Percentiles rank a stretch among this genome's conserved stretches.
Conservation (phyloP, 2,113 vertebrate genomes). For the Oryzias curvinotus region DNA sequence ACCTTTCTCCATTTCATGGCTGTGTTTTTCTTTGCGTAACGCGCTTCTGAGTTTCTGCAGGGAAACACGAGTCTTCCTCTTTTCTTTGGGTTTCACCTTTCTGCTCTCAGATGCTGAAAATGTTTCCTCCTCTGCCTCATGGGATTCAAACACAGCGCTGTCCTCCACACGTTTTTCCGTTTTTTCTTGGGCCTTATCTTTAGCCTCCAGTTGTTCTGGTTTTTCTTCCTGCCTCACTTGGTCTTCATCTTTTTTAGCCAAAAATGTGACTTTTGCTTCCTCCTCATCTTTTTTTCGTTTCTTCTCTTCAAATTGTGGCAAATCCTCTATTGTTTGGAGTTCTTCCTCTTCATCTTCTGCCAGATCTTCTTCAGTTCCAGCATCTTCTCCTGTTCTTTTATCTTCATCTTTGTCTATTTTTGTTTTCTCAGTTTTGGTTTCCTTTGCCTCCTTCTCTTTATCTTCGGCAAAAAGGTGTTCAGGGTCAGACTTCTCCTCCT, state of each 20-base stretch:
- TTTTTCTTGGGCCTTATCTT: conserved; percentile 3
- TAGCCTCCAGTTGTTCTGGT: conserved; percentile 1
- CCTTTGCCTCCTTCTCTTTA: background rate
- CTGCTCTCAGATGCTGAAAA: conserved; percentile 36
- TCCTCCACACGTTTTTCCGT: conserved; percentile 12
- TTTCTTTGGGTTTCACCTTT: conserved; percentile 34
- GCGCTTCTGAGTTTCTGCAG: conserved; percentile 21
- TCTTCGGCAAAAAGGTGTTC: too few species aligned
- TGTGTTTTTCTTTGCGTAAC: conserved; percentile 20
- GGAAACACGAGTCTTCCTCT: conserved; percentile 19
- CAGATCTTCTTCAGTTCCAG: background rate
- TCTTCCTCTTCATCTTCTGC: background rate
- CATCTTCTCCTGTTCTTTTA: background rate
- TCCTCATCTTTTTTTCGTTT: background rate
- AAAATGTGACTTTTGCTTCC: too few species aligned
- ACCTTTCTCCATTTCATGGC: conserved; percentile 61
- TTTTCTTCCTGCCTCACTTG: background rate
- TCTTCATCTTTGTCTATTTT: background rate
- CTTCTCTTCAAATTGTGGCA: background rate
- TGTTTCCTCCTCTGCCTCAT: conserved; percentile 22
- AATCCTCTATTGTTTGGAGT: background rate
- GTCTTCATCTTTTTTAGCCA: background rate
- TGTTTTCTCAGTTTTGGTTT: background rate
- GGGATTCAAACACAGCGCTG: conserved; percentile 2
- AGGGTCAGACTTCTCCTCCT: too few species aligned